A percentile compares a stretch with the other conserved stretches of the same genome.
Evolutionary conservation across 1,140 invertebrate genomes (phyloP).

Genomic region (Colletes latitarsis): DNA sequence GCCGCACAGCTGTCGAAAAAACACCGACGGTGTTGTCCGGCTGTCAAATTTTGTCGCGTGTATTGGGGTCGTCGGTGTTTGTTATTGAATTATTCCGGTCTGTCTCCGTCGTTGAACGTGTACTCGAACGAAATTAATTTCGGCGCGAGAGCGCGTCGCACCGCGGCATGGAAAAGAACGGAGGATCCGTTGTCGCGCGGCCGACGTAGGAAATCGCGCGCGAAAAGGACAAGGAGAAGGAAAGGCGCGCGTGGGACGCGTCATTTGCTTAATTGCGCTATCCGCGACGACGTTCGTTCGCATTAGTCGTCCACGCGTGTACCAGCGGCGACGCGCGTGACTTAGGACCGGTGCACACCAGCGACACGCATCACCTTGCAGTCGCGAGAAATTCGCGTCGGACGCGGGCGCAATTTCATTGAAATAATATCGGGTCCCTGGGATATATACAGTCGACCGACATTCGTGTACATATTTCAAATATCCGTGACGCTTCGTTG

Average conservation of each 20-base stretch:
- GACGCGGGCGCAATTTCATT: too few relatives aligned
- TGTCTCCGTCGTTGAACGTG: background rate
- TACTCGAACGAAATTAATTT: conserved; percentile 37
- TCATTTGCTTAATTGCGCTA: conserved; percentile 70
- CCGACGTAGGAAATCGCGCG: conserved; percentile 1
- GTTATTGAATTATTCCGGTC: conserved; percentile 25
- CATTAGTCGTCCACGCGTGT: conserved; percentile 59
- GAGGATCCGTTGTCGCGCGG: background rate
- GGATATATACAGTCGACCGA: too few relatives aligned
- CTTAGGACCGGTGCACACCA: too few relatives aligned
- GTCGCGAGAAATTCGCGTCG: too few relatives aligned
- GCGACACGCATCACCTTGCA: too few relatives aligned
- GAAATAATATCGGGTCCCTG: too few relatives aligned
- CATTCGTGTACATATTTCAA: too few relatives aligned
- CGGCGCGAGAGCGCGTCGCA: background rate
- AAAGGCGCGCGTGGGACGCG: conserved; percentile 61
- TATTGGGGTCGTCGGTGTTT: background rate
- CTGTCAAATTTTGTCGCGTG: too few relatives aligned
- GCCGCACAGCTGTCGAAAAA: conserved; percentile 54
- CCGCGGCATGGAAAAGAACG: too few relatives aligned
- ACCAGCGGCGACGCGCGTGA: conserved; percentile 38
- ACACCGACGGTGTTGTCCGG: conserved; percentile 40
- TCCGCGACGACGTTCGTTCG: conserved; percentile 55
- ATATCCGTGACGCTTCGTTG: too few relatives aligned
- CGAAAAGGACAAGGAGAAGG: conserved; percentile 6